Base-by-base conservation (phyloP, 2,113 vertebrate genomes). In the Sarotherodon lohbergeri region DNA sequence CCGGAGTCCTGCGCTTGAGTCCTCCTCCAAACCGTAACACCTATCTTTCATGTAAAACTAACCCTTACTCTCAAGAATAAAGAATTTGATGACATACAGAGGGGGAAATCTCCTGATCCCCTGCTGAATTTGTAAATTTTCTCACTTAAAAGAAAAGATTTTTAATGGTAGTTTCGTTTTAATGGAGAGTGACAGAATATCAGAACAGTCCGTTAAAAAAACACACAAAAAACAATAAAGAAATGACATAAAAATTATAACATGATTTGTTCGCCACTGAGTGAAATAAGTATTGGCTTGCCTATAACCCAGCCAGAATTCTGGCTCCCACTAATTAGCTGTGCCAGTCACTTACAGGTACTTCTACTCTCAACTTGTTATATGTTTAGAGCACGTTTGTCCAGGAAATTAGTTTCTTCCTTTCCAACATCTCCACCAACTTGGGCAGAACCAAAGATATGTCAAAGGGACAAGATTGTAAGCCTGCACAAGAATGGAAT, bases 131-230 rank as follows among this genome's bases (percentile, higher is more conserved):
- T 59, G 4, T 5, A 59, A 17, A 7, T 59, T 59, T 17, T 29
- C 27, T 59, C 0, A 59, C 56, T 59, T 32, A 29, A 3, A 59
- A 59, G 56, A 59, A 59, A 32, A 16, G 2, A 59, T 16, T 2
- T 32, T 59, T 52, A 48, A 16, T 48, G 46, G 46, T 48, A 48
- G 13, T 48, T 48, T 7, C 1, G 3, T 22, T 55, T 0, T 56
- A 14, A 56, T 0, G 2, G 55, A 56, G 55, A 56, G 12, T 8
- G 56, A 59, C 27, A 59, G 3, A 59, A 59, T 59, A 0, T 29
- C 13, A 59, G 27, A 59, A 32, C 7, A 16, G 56, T 29, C 3
- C 7, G 34, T 34, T 32, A 32, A 32, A 32, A 32, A 32, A 32
- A 32, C 29, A 32, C 52, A 55, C 52, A 55, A 55, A 55, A 55